phyloP scores from a whole-genome alignment of 1,140 invertebrate species.

The Philotrypesis tridentata region DNA sequence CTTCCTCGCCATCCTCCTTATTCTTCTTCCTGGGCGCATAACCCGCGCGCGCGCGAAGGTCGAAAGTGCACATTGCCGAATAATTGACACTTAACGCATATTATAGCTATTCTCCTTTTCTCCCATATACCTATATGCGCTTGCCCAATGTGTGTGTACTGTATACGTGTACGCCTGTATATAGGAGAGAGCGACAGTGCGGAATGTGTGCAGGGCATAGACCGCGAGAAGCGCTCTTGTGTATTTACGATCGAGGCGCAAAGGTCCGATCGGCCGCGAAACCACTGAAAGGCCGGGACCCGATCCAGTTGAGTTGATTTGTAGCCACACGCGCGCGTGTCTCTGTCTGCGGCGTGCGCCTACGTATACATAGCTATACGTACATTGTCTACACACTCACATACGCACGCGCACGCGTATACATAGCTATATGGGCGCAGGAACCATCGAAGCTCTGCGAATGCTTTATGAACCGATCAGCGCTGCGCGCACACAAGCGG shows the following conservation, averaged over 20 bases:
- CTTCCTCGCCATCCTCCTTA: background rate
- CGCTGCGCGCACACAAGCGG: conserved; percentile 53
- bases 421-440: no score
- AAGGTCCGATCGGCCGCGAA: conserved; percentile 22
- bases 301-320: conserved; percentile 68
- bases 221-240: background rate
- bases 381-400: background rate
- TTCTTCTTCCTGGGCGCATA: background rate
- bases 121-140: no score
- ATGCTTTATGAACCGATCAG: conserved; percentile 69
- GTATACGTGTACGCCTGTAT: no score
- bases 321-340: conserved; percentile 57
- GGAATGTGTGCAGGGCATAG: no score
- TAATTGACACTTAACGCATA: no score
- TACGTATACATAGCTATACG: no score
- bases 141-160: no score
- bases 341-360: background rate
- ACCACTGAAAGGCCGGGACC: conserved; percentile 60
- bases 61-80: background rate
- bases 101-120: no score
- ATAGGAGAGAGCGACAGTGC: no score
- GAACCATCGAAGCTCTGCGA: conserved; percentile 21
- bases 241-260: conserved; percentile 51
- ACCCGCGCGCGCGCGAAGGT: conserved; percentile 8
- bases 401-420: no score